These are phyloP conservation scores for Chitala chitala DNA, from an alignment of 2,113 vertebrate genomes.

Conservation along the genomic window DNA sequence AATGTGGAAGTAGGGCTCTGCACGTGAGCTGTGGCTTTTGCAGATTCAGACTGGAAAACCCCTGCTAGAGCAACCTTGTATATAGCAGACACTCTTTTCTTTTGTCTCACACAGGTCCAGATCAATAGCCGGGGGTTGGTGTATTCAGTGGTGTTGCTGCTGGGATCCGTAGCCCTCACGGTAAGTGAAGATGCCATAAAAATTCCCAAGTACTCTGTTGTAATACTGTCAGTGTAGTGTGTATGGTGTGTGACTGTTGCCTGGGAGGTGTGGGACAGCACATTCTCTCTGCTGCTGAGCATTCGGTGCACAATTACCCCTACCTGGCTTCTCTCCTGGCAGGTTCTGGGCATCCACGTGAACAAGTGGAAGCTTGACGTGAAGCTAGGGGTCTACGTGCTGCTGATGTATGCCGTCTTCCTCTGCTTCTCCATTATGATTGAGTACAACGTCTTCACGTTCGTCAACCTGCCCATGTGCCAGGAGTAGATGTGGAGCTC, in stretches of 20 bases:
- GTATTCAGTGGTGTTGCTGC: conserved; percentile 75
- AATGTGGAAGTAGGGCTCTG: too few species aligned
- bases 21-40: too few species aligned
- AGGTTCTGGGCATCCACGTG: conserved; percentile 77
- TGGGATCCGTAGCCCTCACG: conserved; percentile 79
- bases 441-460: conserved; percentile 85
- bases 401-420: conserved; percentile 76
- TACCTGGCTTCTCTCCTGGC: conserved; percentile 34
- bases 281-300: too few species aligned
- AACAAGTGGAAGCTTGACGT: conserved; percentile 81
- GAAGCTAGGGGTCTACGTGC: conserved; percentile 74
- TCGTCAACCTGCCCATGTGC: conserved; percentile 86
- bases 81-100: neutral
- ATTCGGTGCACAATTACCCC: neutral
- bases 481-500: conserved; percentile 44
- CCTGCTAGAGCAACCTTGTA: too few species aligned
- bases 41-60: too few species aligned
- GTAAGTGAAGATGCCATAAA: too few species aligned
- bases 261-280: neutral
- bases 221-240: neutral
- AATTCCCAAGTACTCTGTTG: too few species aligned
- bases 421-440: conserved; percentile 82
- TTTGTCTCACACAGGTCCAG: conserved; percentile 57
- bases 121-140: conserved; percentile 83
- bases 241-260: neutral